Evolutionary conservation across 2,797 vertebrate species (phyloP), one percentile per base, ranked within the genome.

Genomic region (Poecilia gillii): DNA sequence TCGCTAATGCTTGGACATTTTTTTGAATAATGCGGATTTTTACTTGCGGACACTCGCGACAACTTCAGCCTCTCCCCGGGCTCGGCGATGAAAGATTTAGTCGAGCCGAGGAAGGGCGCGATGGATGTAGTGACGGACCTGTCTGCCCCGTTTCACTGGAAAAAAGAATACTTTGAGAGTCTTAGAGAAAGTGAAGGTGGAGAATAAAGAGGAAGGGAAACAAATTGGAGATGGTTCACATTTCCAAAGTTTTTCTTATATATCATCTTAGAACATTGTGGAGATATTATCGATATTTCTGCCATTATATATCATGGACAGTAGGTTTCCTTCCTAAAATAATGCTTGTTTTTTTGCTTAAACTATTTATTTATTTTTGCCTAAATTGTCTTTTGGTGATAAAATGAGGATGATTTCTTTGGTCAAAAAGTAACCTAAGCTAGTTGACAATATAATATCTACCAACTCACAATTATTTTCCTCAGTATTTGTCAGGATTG

Each of bases 21-120:
- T 51, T 51, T 23, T 47, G n/a, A 73, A 45, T 80, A 43, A 59
- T 74, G 72, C 16, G 72, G 64, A 49, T 2, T 46, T 51, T 62
- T 49, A n/a, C 77, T 51, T 39, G 25, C 68, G 46, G 46, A 82
- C 82, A 28, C 41, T 75, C 59, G 74, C 41, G 36, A 41, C 8
- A 4, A 12, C 20, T 25, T 12, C 36, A 39, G 64, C 64, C 47
- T 80, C 75, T 81, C 31, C 62, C 51, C 47, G 41, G 76, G 70
- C 59, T 36, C 68, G 13, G 72, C 6, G 46, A 72, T 85, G 85
- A 87, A 73, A 53, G 83, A 80, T 88, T 87, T 73, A 87, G 23
- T 71, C 64, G 73, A 81, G 83, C 74, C 62, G 68, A 51, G 12
- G 73, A 80, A 84, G 75, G 64, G 80, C 76, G 78, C 81, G 77